These are phyloP conservation scores for Agelaius tricolor DNA, from an alignment of 2,113 vertebrate species.

Conservation along the genomic window DNA sequence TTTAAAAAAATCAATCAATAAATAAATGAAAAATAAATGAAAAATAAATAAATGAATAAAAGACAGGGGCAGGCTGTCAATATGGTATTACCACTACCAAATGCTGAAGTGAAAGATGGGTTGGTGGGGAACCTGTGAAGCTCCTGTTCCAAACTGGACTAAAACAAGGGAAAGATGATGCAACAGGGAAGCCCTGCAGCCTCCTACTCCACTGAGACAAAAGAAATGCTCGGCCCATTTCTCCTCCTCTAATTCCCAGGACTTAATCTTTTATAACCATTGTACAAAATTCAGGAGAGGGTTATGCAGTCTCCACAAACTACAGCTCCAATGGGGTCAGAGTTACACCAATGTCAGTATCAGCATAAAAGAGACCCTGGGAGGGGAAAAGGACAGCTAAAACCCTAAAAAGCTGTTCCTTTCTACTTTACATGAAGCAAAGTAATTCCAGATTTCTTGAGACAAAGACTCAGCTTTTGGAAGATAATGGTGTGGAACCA, in stretches of 20 bases:
- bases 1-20: neutral
- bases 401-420: neutral
- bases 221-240: neutral
- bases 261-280: neutral
- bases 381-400: neutral
- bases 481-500: neutral
- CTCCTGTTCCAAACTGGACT: neutral
- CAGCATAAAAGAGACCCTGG: neutral
- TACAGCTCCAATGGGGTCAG: neutral
- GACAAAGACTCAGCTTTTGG: neutral
- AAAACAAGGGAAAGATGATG: neutral
- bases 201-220: neutral
- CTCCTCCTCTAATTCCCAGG: neutral
- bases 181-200: neutral
- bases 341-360: neutral
- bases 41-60: neutral
- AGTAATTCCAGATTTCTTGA: conserved; percentile 2
- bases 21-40: neutral
- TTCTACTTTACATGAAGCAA: neutral
- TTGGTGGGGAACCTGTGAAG: neutral
- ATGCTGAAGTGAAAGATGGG: neutral
- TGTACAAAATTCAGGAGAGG: neutral
- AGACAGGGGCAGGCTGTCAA: neutral
- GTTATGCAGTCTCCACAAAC: neutral
- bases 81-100: neutral